A percentile compares a stretch with the other conserved stretches of the same genome.
phyloP scores from a whole-genome alignment of 1,140 invertebrate species.

The Tyrophagus putrescentiae region DNA sequence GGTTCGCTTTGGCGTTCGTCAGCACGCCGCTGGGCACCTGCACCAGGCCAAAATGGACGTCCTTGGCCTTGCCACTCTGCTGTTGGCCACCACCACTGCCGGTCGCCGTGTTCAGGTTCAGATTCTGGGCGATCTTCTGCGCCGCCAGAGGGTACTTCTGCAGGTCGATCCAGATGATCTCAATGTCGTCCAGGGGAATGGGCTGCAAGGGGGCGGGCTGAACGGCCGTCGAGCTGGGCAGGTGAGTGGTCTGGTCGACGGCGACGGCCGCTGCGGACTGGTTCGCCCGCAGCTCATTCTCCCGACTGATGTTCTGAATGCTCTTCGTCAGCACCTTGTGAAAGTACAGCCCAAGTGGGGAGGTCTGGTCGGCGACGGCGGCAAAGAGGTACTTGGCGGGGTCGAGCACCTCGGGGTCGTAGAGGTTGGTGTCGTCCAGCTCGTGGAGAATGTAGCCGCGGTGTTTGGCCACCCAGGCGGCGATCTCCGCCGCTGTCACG shows the following conservation, averaged over 20 bases:
- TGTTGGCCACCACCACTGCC: too few species aligned
- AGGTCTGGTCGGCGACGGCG: constrained; percentile 23
- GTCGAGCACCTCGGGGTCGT: constrained; percentile 24
- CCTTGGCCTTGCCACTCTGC: too few species aligned
- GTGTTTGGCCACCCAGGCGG: constrained; percentile 21
- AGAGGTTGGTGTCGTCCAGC: constrained; percentile 24
- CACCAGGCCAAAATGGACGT: background rate
- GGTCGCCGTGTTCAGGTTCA: background rate
- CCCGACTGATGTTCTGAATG: constrained; percentile 23
- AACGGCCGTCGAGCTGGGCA: constrained; percentile 14
- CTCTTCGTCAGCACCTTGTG: constrained; percentile 25
- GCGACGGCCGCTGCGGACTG: background rate
- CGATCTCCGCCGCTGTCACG: constrained; percentile 24
- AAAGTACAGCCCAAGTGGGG: constrained; percentile 25
- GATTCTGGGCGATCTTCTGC: background rate
- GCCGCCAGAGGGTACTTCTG: constrained; percentile 24
- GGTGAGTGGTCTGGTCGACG: background rate
- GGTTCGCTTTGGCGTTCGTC: background rate
- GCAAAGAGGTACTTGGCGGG: constrained; percentile 19
- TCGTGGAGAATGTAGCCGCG: constrained; percentile 23
- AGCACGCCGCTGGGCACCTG: background rate
- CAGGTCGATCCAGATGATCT: constrained; percentile 27
- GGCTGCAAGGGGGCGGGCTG: background rate
- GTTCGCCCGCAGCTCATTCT: background rate
- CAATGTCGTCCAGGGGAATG: constrained; percentile 17